Evolutionary conservation across 2,797 vertebrate genomes (phyloP), one percentile per base, ranked within the genome.

Genomic region (Brachyalestes nurse): DNA sequence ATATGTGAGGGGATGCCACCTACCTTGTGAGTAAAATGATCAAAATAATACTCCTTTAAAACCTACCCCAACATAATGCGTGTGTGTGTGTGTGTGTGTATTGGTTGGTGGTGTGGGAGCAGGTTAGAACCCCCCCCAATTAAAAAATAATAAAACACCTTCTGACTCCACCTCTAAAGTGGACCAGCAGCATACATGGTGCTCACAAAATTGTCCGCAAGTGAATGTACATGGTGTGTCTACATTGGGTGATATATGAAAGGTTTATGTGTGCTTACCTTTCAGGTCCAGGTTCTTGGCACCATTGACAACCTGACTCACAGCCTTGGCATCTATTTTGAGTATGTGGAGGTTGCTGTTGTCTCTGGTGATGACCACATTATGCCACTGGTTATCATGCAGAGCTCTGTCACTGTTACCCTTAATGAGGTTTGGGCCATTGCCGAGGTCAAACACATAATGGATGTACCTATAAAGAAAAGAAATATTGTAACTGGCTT

Each of bases 371-470:
- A 99, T 99, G 57, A 98, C 97, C 0, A 99, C 97, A 0, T 99
- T 97, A 89, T 99, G 98, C 98, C 98, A 99, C 81, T 99, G 97
- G 91, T 99, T 99, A 92, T 99, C 98, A 81, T 99, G 97, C 73
- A 99, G 91, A n/a, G 96, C 94, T 38, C 94, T 92, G 40, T 97
- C 96, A 23, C 97, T 98, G 89, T 97, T 99, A 62, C 97, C 98
- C 85, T 99, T 99, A 87, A 99, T 99, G 85, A 99, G 95, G 73
- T 99, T 97, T 25, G 97, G 96, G 1, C 98, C 98, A 0, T 99
- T 99, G 64, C 98, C 98, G 8, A 99, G 96, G 87, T 99, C 96
- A 91, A 99, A 98, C 14, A 99, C 97, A 0, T 99, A 99, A 86
- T 99, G 97, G 88, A 97, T 96, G 61, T 96, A 96, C 82, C 96